A percentile compares a stretch with the other conserved stretches of the same genome.
Evolutionary conservation across 2,797 vertebrate genomes (phyloP).

Genomic region (Decapterus maruadsi): DNA sequence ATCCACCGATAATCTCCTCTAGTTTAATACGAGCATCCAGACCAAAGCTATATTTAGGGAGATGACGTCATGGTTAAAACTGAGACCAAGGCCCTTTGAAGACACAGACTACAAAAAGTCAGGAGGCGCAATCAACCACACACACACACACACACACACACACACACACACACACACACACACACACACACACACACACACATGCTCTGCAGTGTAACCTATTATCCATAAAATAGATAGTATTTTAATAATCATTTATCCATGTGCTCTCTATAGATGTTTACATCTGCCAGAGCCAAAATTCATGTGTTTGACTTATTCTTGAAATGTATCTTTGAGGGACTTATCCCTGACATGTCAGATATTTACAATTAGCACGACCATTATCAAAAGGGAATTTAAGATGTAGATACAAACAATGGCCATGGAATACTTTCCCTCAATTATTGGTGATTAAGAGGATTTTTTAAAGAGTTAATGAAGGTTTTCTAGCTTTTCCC

Average conservation of each 20-base stretch:
- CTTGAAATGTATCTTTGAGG: not conserved
- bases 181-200: no score
- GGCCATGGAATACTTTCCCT: not conserved
- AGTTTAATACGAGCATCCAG: conserved; percentile 24
- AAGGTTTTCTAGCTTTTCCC: not conserved
- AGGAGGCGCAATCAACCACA: conserved; percentile 9
- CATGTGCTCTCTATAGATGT: conserved; percentile 16
- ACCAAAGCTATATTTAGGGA: conserved; percentile 54
- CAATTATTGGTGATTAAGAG: not conserved
- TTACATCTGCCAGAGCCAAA: not conserved
- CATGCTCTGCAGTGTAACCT: not conserved
- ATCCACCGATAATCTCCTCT: conserved; percentile 23
- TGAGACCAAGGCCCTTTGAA: conserved; percentile 46
- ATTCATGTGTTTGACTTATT: not conserved
- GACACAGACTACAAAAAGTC: conserved; percentile 32
- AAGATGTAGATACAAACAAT: not conserved
- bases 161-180: not conserved
- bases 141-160: conserved; percentile 2
- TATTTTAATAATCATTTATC: not conserved
- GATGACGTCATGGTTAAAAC: conserved; percentile 54
- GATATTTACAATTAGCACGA: not conserved
- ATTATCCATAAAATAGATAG: not conserved
- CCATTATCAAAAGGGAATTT: not conserved
- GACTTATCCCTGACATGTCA: not conserved
- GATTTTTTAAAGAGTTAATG: not conserved